Base-by-base conservation (phyloP, 1,140 invertebrate species). In the Achroia grisella region DNA sequence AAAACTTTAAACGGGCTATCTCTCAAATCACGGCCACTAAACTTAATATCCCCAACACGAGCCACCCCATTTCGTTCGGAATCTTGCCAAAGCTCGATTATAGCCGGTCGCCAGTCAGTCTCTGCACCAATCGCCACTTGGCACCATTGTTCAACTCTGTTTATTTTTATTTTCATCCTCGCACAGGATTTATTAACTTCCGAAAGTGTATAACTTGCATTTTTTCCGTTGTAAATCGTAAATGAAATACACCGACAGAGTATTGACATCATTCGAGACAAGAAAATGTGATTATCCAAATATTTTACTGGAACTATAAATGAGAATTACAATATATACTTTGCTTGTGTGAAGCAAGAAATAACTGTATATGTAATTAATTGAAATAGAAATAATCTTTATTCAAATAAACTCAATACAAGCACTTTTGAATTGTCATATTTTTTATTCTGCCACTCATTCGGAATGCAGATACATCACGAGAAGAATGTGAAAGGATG, bases 61-160 rank as follows among this genome's bases (percentile, higher is more conserved):
- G 47, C 39, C 41, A 41, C 39, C 34, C 33, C 48, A 41, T 39
- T 56, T 49, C 41, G 37, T 48, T 64, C 65, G 62, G 64, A 63
- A 52, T 40, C 36, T 51, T 71, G 73, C 73, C 73, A 77, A 75
- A 56, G 60, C 50, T 43, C 64, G 64, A 71, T 76, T 69, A 71
- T 69, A 55, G 62, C 53, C 44, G 52, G 61, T 63, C 68, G 66
- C 64, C 71, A 54, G 41, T 52, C 44, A 48, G 57, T 60, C 65
- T 61, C 53, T 12, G 13, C 48, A 50, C 53, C 49, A 58, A 69
- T 62, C 50, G 52, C 30, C 52, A 47, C 58, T 69, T 65, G 65
- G 62, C 62, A 65, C 42, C 39, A 23, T 6, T 23, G 39, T 29
- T 23, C 44, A 39, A 39, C 51, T 12, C 32, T 31, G 27, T 60